Evolutionary conservation across 2,113 vertebrate genomes (phyloP).

Genomic region (Sinosuthora webbiana): DNA sequence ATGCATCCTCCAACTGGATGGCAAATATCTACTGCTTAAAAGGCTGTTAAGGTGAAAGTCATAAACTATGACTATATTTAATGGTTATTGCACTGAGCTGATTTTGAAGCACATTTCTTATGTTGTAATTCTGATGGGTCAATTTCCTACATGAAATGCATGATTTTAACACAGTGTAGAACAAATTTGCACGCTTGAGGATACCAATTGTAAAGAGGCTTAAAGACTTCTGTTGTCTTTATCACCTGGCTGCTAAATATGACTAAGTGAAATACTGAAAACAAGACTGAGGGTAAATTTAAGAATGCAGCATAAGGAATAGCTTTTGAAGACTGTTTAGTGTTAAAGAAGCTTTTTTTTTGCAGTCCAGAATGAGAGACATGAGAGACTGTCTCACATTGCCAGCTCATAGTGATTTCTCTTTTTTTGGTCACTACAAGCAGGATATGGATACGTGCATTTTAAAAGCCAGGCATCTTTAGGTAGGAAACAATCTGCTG

Average conservation of each 20-base stretch:
- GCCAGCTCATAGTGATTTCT: not conserved
- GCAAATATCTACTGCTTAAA: not conserved
- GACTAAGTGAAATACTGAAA: not conserved
- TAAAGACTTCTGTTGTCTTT: not conserved
- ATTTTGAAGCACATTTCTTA: not conserved
- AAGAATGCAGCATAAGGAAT: not conserved
- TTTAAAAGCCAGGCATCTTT: not conserved
- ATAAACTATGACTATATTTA: not conserved
- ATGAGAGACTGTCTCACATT: not conserved
- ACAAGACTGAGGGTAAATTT: not conserved
- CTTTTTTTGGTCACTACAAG: not conserved
- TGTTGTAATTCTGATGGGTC: not conserved
- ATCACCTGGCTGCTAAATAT: not conserved
- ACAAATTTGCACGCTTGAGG: not conserved
- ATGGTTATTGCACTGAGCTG: not conserved
- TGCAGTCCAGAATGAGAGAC: not conserved
- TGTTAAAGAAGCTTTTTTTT: not conserved
- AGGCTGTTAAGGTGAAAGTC: not conserved
- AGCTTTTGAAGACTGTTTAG: not conserved
- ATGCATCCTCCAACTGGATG: not conserved
- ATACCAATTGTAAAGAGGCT: not conserved
- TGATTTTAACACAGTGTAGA: not conserved
- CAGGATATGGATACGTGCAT: accelerated
- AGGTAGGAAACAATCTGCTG: not conserved
- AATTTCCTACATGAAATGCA: not conserved